Evolutionary conservation across 2,888 invertebrate species (phyloP), one percentile per base, ranked within the genome.

Genomic region (Limenitis camilla): DNA sequence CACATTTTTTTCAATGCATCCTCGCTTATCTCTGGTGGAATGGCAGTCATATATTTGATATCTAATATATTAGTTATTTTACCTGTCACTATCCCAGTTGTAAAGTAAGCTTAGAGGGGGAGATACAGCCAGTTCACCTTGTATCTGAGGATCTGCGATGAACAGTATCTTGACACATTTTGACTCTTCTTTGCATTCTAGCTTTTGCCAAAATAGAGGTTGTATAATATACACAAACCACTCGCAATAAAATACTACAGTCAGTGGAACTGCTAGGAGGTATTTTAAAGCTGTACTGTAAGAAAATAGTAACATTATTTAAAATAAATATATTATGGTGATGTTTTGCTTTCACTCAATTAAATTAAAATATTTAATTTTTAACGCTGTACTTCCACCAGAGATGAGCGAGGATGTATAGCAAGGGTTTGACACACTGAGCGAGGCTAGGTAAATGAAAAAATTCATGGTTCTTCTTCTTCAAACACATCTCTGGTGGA

Each of bases 131-230:
- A 89, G 79, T 61, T 94, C 92, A 0, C 98, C 98, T 62, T 97
- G 91, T 55, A 98, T 91, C 80, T 98, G 98, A 11, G 98, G 97
- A 81, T 98, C 98, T 5, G 97, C 96, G 47, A 96, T 92, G 46
- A 94, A 88, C 44, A 94, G 74, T 51, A 94, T 83, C 65, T 89
- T 90, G 5, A 91, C 90, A 62, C 93, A 92, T 51, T 89, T 85
- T 0, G 61, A 47, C 33, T 76, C 76, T n/a, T 69, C 54, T 5
- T 61, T 52, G 81, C 91, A 92, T 52, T 79, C 71, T 31, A 89
- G 66, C 10, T 77, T 72, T 46, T 83, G 77, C 78, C 90, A 83
- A 56, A 83, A 73, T 28, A 69, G 48, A 4, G 76, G 75, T 59
- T 84, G 85, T 19, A 78, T 55, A 7, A 67, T 62, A 62, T 90